Evolutionary conservation across 2,888 invertebrate species (phyloP).

Genomic region (Gastracanthus pulcherrimus): DNA sequence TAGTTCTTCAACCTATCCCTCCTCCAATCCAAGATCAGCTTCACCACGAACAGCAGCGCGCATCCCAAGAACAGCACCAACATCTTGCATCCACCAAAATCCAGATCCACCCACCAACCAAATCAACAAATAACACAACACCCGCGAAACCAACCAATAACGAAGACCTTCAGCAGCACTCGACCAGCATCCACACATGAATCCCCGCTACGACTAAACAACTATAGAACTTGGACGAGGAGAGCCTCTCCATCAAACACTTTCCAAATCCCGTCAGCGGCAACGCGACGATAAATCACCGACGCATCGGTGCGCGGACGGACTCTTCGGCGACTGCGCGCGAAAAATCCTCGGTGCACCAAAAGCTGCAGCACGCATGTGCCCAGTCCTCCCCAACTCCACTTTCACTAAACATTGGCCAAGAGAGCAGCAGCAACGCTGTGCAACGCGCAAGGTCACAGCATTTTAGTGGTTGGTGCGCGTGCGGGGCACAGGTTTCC

Average conservation of each 20-base stretch:
- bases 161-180: not conserved
- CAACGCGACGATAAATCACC: conserved; percentile 1
- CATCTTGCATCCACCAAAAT: conserved; percentile 60
- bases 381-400: not conserved
- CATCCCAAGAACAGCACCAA: conserved; percentile 65
- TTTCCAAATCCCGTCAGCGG: not conserved
- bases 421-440: not conserved
- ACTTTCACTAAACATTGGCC: conserved; percentile 45
- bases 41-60: conserved; percentile 59
- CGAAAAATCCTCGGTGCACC: not conserved
- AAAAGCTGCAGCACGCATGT: not conserved
- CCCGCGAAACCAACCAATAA: not conserved
- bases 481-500: not conserved
- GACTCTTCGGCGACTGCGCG: not conserved
- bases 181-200: not conserved
- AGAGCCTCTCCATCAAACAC: not conserved
- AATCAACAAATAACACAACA: not conserved
- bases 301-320: not conserved
- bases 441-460: conserved; percentile 36
- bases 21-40: conserved; percentile 59
- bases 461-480: conserved; percentile 22
- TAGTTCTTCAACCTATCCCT: conserved; percentile 59
- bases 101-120: not conserved
- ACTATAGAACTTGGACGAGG: not conserved
- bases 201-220: not conserved